phyloP scores from a whole-genome alignment of 1,140 invertebrate species.

The Propsilocerus akamusi region DNA sequence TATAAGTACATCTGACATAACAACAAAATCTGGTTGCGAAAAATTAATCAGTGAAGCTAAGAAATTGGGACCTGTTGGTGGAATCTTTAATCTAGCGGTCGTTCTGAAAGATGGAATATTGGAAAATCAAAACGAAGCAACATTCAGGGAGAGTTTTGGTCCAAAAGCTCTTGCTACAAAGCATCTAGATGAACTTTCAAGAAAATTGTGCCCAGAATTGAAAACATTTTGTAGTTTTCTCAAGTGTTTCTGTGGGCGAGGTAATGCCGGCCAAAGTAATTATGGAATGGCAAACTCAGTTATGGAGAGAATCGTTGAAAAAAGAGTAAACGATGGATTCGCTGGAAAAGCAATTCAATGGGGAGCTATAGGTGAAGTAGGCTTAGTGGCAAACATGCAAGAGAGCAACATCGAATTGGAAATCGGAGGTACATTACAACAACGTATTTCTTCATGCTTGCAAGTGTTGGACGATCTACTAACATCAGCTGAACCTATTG shows the following conservation, averaged over 20 bases:
- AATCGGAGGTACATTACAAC: too few relatives aligned
- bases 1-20: slow-evolving; percentile 43
- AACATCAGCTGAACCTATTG: slow-evolving; percentile 32
- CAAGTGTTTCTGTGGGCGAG: slow-evolving; percentile 75
- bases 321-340: slow-evolving; percentile 30
- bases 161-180: slow-evolving; percentile 39
- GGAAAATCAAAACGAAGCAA: slow-evolving; percentile 37
- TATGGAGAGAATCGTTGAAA: slow-evolving; percentile 51
- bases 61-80: slow-evolving; percentile 41
- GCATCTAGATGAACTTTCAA: slow-evolving; percentile 35
- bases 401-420: too few relatives aligned
- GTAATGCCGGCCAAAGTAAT: slow-evolving; percentile 77
- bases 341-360: too few relatives aligned
- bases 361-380: slow-evolving; percentile 50
- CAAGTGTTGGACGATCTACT: slow-evolving; percentile 47
- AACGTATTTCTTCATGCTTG: slow-evolving; percentile 63
- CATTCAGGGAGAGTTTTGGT: too few relatives aligned
- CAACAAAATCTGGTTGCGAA: slow-evolving; percentile 35
- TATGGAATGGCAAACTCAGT: too few relatives aligned
- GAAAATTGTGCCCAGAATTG: too few relatives aligned
- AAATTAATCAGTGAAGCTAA: slow-evolving; percentile 38
- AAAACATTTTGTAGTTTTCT: slow-evolving; percentile 63
- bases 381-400: too few relatives aligned
- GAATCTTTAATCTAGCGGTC: too few relatives aligned
- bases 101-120: too few relatives aligned